Conservation (phyloP, 1,140 invertebrate species). For the Eupeodes corollae region DNA sequence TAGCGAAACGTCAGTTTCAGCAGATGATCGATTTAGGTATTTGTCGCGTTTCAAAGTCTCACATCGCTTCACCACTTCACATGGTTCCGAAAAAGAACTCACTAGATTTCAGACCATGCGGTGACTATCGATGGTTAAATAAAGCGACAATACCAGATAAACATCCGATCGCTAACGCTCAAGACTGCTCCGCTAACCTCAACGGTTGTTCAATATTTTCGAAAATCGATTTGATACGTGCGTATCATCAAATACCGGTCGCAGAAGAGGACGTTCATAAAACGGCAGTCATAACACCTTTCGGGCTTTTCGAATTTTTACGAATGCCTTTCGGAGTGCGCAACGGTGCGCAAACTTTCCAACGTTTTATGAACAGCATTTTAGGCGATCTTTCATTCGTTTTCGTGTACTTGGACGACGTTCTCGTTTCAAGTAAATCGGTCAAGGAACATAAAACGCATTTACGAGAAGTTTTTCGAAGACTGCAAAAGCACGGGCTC, state of each 20-base stretch:
- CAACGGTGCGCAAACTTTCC: constrained; percentile 15
- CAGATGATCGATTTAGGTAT: constrained; percentile 15
- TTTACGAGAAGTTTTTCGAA: constrained; percentile 13
- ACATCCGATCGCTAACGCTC: neutral
- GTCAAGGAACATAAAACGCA: constrained; percentile 22
- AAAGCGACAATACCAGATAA: constrained; percentile 1
- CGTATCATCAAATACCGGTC: constrained; percentile 5
- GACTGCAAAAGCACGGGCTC: constrained; percentile 15
- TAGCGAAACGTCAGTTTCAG: constrained; percentile 14
- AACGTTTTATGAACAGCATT: constrained; percentile 39
- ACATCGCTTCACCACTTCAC: constrained; percentile 39
- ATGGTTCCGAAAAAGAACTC: constrained; percentile 31
- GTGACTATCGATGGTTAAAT: constrained; percentile 40
- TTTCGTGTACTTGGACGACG: constrained; percentile 39
- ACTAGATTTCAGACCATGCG: constrained; percentile 26
- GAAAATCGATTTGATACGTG: constrained; percentile 4
- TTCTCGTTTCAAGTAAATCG: constrained; percentile 37
- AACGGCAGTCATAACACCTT: constrained; percentile 2
- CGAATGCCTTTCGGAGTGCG: neutral
- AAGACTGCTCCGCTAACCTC: too few species aligned
- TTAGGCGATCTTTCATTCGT: constrained; percentile 29
- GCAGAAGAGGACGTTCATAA: constrained; percentile 1
- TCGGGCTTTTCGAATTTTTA: constrained; percentile 1
- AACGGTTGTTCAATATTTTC: too few species aligned
- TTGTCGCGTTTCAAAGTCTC: constrained; percentile 26